phyloP scores from a whole-genome alignment of 2,797 vertebrate genomes.

The Lacerta viridis region DNA sequence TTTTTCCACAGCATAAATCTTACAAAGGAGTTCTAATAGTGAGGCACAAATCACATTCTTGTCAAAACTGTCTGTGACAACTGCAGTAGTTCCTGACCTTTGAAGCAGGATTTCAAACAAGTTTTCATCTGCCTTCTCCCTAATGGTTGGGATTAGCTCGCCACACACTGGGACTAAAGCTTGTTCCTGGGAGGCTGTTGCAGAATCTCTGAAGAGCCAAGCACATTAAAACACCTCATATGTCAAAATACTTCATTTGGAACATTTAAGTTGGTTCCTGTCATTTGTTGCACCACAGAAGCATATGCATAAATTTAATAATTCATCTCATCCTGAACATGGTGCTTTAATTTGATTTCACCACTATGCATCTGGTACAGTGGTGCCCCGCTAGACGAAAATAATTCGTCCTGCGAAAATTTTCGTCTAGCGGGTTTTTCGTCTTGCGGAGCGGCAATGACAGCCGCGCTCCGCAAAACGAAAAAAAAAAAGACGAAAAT shows the following conservation, averaged over 20 bases:
- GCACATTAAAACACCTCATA: not conserved
- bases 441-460: too few relatives aligned
- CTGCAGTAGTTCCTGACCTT: not conserved
- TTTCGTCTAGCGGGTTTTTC: too few relatives aligned
- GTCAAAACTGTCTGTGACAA: not conserved
- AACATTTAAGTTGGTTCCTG: not conserved
- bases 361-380: not conserved
- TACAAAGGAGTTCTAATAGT: not conserved
- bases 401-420: too few relatives aligned
- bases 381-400: too few relatives aligned
- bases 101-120: conserved; percentile 7
- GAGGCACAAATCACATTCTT: not conserved
- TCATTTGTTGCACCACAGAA: not conserved
- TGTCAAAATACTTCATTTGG: not conserved
- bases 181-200: not conserved
- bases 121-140: not conserved
- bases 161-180: conserved; percentile 53
- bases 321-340: not conserved
- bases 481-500: too few relatives aligned
- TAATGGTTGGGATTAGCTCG: conserved; percentile 36
- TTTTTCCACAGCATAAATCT: not conserved
- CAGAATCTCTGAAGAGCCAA: conserved; percentile 19
- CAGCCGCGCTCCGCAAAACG: too few relatives aligned
- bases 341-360: not conserved
- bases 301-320: not conserved